Evolutionary conservation across 2,113 vertebrate species (phyloP).

Genomic region (Butastur rufipennis): DNA sequence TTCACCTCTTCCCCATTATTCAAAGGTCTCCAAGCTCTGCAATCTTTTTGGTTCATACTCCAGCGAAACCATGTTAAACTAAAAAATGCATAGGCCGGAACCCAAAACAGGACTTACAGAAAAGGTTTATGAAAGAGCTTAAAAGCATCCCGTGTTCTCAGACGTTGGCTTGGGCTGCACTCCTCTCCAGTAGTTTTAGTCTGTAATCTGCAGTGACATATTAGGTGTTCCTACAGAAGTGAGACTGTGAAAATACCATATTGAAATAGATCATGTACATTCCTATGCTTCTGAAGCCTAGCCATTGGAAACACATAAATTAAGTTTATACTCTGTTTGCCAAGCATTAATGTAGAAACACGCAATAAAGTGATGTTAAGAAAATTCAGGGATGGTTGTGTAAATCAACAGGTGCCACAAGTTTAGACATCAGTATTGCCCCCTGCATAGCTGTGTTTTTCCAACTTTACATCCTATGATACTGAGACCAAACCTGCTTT

Average conservation of each 20-base stretch:
- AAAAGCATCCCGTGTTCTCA: not conserved
- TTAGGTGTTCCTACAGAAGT: not conserved
- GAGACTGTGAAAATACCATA: not conserved
- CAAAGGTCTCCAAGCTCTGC: not conserved
- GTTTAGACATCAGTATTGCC: not conserved
- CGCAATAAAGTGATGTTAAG: not conserved
- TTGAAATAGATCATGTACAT: rapidly evolving
- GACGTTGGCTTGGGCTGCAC: not conserved
- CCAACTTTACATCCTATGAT: not conserved
- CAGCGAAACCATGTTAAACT: not conserved
- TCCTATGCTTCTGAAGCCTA: not conserved
- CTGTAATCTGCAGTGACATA: not conserved
- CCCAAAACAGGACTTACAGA: not conserved
- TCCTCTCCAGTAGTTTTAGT: not conserved
- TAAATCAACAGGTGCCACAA: not conserved
- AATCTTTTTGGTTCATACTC: not conserved
- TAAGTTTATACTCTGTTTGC: not conserved
- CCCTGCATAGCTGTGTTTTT: not conserved
- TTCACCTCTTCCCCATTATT: constrained; percentile 31
- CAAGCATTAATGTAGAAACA: not conserved
- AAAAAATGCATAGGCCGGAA: not conserved
- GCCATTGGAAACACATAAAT: not conserved
- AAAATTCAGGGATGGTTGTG: not conserved
- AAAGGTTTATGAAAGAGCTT: not conserved
- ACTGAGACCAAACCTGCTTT: not conserved